Percentiles rank a stretch among this genome's conserved stretches.
Conservation (phyloP, 2,888 invertebrate species). For the Pachymerium ferrugineum region DNA sequence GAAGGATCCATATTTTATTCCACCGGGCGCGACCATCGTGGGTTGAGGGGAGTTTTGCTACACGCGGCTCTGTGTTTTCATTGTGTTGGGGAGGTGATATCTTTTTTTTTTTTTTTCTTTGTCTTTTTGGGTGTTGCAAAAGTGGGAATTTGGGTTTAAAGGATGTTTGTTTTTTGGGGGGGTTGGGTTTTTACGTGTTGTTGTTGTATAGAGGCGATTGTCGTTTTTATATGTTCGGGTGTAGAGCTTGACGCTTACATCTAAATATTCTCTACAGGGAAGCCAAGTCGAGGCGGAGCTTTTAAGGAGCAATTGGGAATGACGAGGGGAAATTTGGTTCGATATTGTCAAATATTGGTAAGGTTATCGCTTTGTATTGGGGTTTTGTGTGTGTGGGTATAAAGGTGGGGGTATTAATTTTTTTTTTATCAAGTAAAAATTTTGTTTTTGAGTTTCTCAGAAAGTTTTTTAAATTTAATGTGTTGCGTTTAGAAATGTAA, state of each 20-base stretch:
- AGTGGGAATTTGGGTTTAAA: too few relatives aligned
- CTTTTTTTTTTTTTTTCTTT: not conserved
- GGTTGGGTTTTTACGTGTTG: not conserved
- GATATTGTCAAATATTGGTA: too few relatives aligned
- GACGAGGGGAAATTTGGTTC: not conserved
- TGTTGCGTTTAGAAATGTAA: too few relatives aligned
- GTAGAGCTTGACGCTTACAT: not conserved
- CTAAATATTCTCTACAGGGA: not conserved
- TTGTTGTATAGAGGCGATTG: not conserved
- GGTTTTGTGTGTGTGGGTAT: not conserved
- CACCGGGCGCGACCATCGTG: not conserved
- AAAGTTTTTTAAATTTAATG: not conserved
- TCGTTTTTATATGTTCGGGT: not conserved
- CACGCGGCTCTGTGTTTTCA: too few relatives aligned
- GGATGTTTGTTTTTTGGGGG: too few relatives aligned
- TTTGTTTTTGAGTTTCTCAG: not conserved
- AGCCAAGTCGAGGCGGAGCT: not conserved
- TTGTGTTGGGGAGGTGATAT: too few relatives aligned
- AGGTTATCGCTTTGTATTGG: not conserved
- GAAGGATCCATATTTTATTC: constrained; percentile 13
- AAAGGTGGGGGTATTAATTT: not conserved
- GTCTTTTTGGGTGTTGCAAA: not conserved
- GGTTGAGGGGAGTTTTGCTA: not conserved
- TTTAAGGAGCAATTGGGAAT: not conserved
- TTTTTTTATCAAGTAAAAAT: too few relatives aligned